A percentile compares a stretch with the other conserved stretches of the same genome.
These are phyloP conservation scores for Dendronephthya gigantea DNA, from an alignment of 64 coral and sea anemone species.

Conservation along the genomic window DNA sequence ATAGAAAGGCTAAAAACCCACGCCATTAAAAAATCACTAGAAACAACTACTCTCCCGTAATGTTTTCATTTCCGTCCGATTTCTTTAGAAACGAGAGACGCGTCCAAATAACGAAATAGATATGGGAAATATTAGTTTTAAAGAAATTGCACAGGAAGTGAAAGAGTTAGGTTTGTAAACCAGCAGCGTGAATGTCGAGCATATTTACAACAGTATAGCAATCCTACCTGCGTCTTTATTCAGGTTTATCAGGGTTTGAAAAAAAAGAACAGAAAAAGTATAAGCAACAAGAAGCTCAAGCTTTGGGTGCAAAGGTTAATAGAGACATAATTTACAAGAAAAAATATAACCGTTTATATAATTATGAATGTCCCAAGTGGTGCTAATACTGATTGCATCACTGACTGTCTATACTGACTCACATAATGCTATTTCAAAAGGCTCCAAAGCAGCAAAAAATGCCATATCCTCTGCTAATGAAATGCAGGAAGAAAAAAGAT, in stretches of 20 bases:
- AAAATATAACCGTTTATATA: no score
- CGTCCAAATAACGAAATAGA: not conserved
- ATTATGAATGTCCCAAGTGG: no score
- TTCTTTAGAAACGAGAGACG: not conserved
- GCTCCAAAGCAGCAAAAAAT: not conserved
- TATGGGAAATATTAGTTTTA: not conserved
- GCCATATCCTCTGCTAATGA: not conserved
- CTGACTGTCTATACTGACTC: no score
- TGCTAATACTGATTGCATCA: no score
- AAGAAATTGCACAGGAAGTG: not conserved
- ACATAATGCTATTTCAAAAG: not conserved
- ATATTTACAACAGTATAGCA: not conserved
- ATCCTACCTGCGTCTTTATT: not conserved
- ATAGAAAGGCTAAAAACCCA: no score
- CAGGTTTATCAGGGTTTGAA: not conserved
- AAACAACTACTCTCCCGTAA: no score
- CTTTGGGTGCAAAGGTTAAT: not conserved
- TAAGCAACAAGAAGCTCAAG: not conserved
- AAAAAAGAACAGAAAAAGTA: not conserved
- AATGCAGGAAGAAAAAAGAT: not conserved
- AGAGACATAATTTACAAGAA: no score
- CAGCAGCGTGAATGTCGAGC: not conserved
- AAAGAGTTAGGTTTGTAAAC: not conserved
- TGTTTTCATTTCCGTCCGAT: not conserved
- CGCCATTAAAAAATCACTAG: no score